Conservation (phyloP, 2,888 invertebrate species). For the Oxycera nigricornis region DNA sequence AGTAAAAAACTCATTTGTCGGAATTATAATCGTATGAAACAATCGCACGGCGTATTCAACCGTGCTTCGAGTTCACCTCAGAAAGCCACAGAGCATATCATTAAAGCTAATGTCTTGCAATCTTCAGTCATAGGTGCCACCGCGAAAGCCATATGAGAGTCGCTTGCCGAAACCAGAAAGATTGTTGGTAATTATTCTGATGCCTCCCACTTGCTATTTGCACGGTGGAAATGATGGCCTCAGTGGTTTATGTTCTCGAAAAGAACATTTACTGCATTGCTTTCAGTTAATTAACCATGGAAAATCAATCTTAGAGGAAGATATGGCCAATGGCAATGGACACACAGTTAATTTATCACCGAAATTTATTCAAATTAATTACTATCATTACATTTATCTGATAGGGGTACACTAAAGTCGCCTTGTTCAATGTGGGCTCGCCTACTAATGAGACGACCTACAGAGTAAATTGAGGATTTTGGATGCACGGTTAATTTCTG, state of each 20-base stretch:
- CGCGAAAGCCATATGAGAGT: background rate
- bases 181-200: constrained; percentile 27
- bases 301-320: background rate
- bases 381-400: background rate
- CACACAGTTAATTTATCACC: constrained; percentile 13
- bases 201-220: constrained; percentile 23
- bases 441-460: background rate
- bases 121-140: background rate
- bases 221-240: background rate
- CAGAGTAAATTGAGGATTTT: background rate
- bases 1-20: constrained; percentile 29
- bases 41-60: constrained; percentile 3
- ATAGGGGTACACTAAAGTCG: background rate
- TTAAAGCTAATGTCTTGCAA: background rate
- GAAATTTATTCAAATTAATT: constrained; percentile 34
- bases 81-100: background rate
- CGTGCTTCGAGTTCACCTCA: background rate
- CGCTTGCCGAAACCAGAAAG: background rate
- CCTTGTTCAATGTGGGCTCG: background rate
- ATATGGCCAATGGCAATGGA: background rate
- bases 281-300: constrained; percentile 6
- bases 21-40: constrained; percentile 13
- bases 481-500: background rate
- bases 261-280: background rate
- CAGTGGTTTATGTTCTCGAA: background rate